Base-by-base conservation (phyloP, 2,888 invertebrate species). In the Ferdinandea cuprea region DNA sequence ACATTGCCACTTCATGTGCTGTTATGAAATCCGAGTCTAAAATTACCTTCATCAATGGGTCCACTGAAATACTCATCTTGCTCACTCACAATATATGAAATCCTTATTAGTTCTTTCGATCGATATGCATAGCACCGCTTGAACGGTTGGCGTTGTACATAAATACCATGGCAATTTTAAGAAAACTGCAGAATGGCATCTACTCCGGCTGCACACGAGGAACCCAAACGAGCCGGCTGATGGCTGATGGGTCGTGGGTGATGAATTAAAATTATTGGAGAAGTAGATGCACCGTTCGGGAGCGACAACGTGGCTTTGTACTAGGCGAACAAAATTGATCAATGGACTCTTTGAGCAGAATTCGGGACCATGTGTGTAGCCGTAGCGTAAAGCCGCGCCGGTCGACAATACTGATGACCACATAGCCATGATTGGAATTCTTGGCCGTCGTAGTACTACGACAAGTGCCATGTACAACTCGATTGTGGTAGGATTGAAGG, bases 251-350 rank as follows among this genome's bases (percentile, higher is more conserved):
- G n/a, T n/a, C n/a, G n/a, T n/a, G n/a, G n/a, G 52, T 44, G 30
- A 61, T 68, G 73, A 63, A 80, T 48, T 61, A 68, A n/a, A 61
- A 61, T 68, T 40, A 32, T 13, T 25, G 54, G 40, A 32, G 66
- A 25, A 61, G 37, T 40, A 32, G 59, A 25, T 68, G 37, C 46
- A 32, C 66, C 6, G 28, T 44, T 42, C 63, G 50, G 80, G 44
- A 48, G 61, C 11, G 32, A 32, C 25, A 17, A 30, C 19, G 0
- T 40, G 35, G 28, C 30, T 21, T 74, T 40, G 46, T 73, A 80
- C 68, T 69, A 63, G 80, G 80, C 74, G 80, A 74, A 68, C 80
- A 80, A 80, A 80, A 80, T 58, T 74, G 63, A 74, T 80, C 68
- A 80, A 80, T 80, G 74, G 80, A 74, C 50, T 61, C 66, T 50